Base-by-base conservation (phyloP, 2,888 invertebrate species). In the Mechanitis messenoides region DNA sequence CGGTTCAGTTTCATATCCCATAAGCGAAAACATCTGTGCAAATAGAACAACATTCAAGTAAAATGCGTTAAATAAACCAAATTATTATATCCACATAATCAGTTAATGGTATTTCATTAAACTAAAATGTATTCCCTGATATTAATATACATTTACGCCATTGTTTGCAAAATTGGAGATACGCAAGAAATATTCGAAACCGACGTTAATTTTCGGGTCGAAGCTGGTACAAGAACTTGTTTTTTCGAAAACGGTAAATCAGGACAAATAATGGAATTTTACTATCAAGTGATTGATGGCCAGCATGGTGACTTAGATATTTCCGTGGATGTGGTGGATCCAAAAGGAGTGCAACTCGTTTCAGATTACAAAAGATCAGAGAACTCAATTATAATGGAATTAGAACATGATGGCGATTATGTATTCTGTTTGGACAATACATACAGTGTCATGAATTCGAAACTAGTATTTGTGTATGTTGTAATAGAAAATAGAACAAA, bases 401-500 rank as follows among this genome's bases (percentile, higher is more conserved):
- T 92, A 31, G 78, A 82, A 47, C 76, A 84, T 45, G 91, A 91
- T 53, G 97, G 96, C 12, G 96, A 95, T 74, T 96, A 95, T 80
- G 92, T 93, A 62, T 92, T 97, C 71, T 97, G 97, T 77, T 94
- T 97, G 80, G 97, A 97, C 80, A 97, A 97, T 78, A 92, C 93
- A 0, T 95, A 94, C 79, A 96, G 96, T 78, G 85, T 93, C 58
- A 94, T 95, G 74, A 95, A 95, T 72, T 91, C 92, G 0, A 97
- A 97, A 81, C 92, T 95, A 0, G 94, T 97, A 0, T 96, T 94
- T 77, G 93, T 96, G 74, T 95, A 95, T 76, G 81, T 96, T 6
- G 90, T 92, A 61, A 87, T 95, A 4, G 94, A 94, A 70, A 88
- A 92, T 62, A 92, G 92, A 62, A 87, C 81, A 46, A 82, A 81